Base-by-base conservation (phyloP, 2,113 vertebrate genomes). In the Pelobates fuscus region DNA sequence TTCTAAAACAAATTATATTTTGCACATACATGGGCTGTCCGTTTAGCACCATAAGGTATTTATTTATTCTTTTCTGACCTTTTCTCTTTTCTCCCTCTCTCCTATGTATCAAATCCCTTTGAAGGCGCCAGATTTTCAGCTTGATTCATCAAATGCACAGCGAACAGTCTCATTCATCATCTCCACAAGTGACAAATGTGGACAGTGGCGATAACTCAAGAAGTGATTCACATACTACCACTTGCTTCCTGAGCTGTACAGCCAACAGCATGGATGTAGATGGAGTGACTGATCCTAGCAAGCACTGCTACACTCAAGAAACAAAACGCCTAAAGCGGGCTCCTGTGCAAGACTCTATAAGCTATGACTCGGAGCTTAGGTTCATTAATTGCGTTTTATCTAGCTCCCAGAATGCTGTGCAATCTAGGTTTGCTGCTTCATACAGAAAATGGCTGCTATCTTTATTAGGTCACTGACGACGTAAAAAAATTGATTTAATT, bases 381-480 rank as follows among this genome's bases (percentile, higher is more conserved):
- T 98, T 99, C 77, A 84, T 96, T 14, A 89, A 90, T 74, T 74
- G 85, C 52, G 71, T 95, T 32, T 82, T 98, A 79, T 89, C 92
- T 54, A 81, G 82, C 49, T 94, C 93, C 78, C 86, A 88, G 63
- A 90, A 91, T 59, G 82, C 71, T 0, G 94, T 97, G 80, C 95
- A 99, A 87, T 91, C 87, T 83, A 91, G 91, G 72, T 98, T 97
- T 80, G 96, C 95, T 64, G 82, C 86, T 71, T 93, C 94, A 17
- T 98, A 98, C 79, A 92, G 83, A 71, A 98, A 95, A 85, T 99
- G 97, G 96, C 87, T 99, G 78, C 90, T 94, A 77, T 93, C 89
- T 0, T 88, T 97, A 67, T 83, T 94, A 77, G 89, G 85, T 87
- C 92, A 92, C 65, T 94, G 89, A 91, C 69, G 25, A 8, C 15